These are phyloP conservation scores for Harlomillsia oculata DNA, from an alignment of 1,140 invertebrate species.

Conservation along the genomic window DNA sequence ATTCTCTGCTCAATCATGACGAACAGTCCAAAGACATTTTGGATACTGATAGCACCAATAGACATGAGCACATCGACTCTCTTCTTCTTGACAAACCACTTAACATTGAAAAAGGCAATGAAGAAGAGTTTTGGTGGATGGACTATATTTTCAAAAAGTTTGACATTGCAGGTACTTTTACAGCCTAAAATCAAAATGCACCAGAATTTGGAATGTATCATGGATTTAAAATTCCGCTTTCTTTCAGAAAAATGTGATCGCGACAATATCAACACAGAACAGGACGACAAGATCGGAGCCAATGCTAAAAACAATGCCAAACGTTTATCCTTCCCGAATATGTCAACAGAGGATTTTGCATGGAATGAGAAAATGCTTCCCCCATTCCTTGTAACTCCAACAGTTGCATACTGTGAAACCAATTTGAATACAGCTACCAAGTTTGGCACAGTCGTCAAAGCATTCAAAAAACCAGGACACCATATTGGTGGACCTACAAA, in stretches of 20 bases:
- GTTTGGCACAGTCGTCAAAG: conserved; percentile 53
- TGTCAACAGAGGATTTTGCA: too few species aligned
- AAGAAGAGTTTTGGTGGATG: conserved; percentile 30
- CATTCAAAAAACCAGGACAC: conserved; percentile 56
- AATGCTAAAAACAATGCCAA: too few species aligned
- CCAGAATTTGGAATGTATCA: too few species aligned
- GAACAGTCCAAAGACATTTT: neutral
- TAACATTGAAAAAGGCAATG: conserved; percentile 3
- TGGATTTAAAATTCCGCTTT: too few species aligned
- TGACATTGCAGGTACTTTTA: conserved; percentile 21
- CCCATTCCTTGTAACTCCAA: conserved; percentile 14
- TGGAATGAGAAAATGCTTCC: conserved; percentile 14
- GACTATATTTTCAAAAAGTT: conserved; percentile 32
- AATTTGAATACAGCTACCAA: conserved; percentile 36
- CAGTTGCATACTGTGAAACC: neutral
- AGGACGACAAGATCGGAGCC: too few species aligned
- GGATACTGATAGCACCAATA: too few species aligned
- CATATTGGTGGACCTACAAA: conserved; percentile 60
- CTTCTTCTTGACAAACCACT: neutral
- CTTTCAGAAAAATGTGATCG: too few species aligned
- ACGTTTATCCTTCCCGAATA: too few species aligned
- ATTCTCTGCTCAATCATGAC: neutral
- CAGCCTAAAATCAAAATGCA: too few species aligned
- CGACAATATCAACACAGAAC: too few species aligned
- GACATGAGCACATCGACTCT: neutral